Conservation (phyloP, 2,113 vertebrate species). For the Lophotis ruficrista region DNA sequence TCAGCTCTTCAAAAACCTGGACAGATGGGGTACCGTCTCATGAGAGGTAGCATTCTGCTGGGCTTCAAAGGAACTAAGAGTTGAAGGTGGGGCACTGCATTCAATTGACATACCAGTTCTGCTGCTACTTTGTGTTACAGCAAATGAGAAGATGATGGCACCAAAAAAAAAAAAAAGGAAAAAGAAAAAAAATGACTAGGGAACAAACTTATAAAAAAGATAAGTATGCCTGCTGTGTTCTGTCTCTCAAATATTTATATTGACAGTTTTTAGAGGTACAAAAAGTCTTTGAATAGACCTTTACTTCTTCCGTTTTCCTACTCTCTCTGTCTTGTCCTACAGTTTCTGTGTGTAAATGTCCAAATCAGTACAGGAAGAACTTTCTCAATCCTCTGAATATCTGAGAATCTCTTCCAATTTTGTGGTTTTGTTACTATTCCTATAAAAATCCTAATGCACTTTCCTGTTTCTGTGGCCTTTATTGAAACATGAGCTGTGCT, state of each 20-base stretch:
- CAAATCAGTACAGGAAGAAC: not conserved
- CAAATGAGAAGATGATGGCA: not conserved
- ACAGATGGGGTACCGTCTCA: not conserved
- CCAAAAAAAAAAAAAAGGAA: too few relatives aligned
- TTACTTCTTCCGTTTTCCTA: not conserved
- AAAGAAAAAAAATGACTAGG: not conserved
- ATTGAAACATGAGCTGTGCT: not conserved
- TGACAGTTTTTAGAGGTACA: not conserved
- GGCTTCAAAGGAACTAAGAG: not conserved
- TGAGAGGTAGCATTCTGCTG: not conserved
- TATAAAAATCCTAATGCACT: not conserved
- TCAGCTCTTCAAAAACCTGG: slow-evolving; percentile 30
- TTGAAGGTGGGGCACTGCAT: not conserved
- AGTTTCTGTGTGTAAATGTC: not conserved
- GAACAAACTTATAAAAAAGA: not conserved
- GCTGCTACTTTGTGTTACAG: not conserved
- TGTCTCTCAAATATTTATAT: not conserved
- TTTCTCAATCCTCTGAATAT: not conserved
- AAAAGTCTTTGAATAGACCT: not conserved
- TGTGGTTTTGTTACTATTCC: not conserved
- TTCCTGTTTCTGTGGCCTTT: not conserved
- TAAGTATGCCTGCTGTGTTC: not conserved
- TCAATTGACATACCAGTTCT: not conserved
- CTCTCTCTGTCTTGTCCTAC: not conserved
- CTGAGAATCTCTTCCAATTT: not conserved